Evolutionary conservation across 2,797 vertebrate species (phyloP), one percentile per base, ranked within the genome.

Genomic region (Menidia menidia): DNA sequence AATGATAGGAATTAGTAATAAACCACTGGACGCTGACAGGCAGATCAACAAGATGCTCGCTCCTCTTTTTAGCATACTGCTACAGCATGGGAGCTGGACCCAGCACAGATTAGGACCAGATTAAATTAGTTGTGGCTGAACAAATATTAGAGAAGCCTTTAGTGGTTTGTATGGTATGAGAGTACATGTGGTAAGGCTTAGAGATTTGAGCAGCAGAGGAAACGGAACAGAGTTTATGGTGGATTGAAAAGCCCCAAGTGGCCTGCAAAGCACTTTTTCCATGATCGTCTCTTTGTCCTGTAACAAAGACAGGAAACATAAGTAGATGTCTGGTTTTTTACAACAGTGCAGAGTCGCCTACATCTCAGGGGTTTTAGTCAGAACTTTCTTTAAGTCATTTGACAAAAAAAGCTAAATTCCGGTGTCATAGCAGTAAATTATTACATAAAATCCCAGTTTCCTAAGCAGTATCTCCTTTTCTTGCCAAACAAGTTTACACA

Each of bases 1-100:
- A 93, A 94, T 92, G 83, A 92, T 69, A 84, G 87, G 84, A 92
- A 92, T 94, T 92, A 93, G 91, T 87, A 73, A 74, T 77, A 88
- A 90, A 81, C 87, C 88, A 71, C 83, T 89, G 84, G 84, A 85
- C 61, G 42, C 80, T 83, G 83, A 93, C 87, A 86, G 80, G 80
- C 88, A 90, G 88, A 88, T 89, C 89, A 89, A 88, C 89, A 86
- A 84, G 86, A 88, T 74, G 74, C 78, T 85, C 82, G 81, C 87
- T 87, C 61, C 66, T 78, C 71, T 73, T 50, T 84, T 84, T 86
- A 86, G 83, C 68, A 58, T 70, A 77, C 77, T 80, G 77, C 63
- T 56, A 35, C 68, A 66, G 83, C 57, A 80, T 60, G 70, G 59
- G 68, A 74, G 78, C 77, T 62, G 58, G 68, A 63, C 71, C 77